phyloP scores from a whole-genome alignment of 2,888 invertebrate genomes.

The Ganaspis brasiliensis region DNA sequence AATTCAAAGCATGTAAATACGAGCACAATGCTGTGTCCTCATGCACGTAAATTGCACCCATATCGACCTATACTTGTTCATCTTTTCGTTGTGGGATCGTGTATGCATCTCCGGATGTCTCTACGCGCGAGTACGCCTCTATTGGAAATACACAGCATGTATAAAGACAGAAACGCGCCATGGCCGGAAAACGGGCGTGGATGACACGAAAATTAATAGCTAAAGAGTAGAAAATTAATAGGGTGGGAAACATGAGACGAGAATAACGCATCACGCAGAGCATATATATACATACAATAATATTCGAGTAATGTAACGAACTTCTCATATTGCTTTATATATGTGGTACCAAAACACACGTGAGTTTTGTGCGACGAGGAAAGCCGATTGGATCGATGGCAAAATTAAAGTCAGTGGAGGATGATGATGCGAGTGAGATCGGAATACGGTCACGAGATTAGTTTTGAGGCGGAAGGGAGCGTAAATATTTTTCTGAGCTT shows the following conservation, averaged over 20 bases:
- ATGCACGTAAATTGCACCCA: neutral
- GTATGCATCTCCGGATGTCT: neutral
- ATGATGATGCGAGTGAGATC: constrained; percentile 32
- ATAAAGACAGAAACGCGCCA: constrained; percentile 43
- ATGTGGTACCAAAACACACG: constrained; percentile 30
- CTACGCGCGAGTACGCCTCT: constrained; percentile 36
- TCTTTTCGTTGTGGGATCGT: neutral
- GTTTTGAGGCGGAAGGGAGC: constrained; percentile 32
- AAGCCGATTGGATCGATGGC: constrained; percentile 37
- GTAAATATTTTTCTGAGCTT: constrained; percentile 40
- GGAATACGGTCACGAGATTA: constrained; percentile 36
- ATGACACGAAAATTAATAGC: constrained; percentile 56
- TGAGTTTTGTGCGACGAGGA: constrained; percentile 38
- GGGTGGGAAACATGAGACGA: constrained; percentile 50
- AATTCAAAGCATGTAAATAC: neutral
- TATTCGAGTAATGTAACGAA: constrained; percentile 51
- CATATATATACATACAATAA: constrained; percentile 25
- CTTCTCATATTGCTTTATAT: constrained; percentile 21
- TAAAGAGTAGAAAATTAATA: constrained; percentile 54
- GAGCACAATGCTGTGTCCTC: constrained; percentile 12
- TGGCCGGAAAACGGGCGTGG: constrained; percentile 50
- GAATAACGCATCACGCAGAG: constrained; percentile 50
- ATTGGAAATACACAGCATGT: constrained; percentile 44
- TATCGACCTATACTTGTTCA: neutral
- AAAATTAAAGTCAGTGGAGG: constrained; percentile 42